Base-by-base conservation (phyloP, 2,888 invertebrate species). In the Neoscelio sp. region DNA sequence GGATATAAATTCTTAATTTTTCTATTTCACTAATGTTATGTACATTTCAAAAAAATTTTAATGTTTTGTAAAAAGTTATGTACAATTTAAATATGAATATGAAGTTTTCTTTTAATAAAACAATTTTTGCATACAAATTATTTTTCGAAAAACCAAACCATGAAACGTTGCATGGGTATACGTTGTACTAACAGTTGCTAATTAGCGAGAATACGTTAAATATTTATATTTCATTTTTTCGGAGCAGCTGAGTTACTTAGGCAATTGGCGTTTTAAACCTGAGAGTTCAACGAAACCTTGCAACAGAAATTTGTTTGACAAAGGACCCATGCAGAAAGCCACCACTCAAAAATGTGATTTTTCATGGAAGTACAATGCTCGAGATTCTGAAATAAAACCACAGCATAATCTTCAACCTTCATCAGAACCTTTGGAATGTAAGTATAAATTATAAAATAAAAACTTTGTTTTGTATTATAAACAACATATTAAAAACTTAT, bases 261-360 rank as follows among this genome's bases (percentile, higher is more conserved):
- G 89, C 30, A 88, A 90, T 71, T 89, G 88, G 87, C 87, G 87
- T 50, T 48, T 83, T 0, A 82, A 86, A 42, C 85, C 84, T 2
- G 86, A 86, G 35, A 28, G 67, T 8, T 75, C 81, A 8, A 87
- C 87, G 5, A 74, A 68, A 6, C 87, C 89, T 10, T 86, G 85
- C 40, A 67, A 68, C 2, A 84, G 86, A 52, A 83, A 86, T 50
- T 83, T 84, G 82, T 75, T 89, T 1, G 89, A 88, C 60, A 93
- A 93, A 80, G 92, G 92, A 13, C 94, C 95, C n/a, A 94, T 95
- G 92, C 94, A 95, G 89, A 93, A 93, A 80, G 90, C 94, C 75
- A 95, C 95, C 1, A 95, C 95, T 0, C 93, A 94, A 81, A 94
- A 94, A 35, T 94, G 94, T 87, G 95, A 95, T 91, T 95, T 92